phyloP scores from a whole-genome alignment of 2,797 vertebrate genomes.

The Coreius guichenoti region DNA sequence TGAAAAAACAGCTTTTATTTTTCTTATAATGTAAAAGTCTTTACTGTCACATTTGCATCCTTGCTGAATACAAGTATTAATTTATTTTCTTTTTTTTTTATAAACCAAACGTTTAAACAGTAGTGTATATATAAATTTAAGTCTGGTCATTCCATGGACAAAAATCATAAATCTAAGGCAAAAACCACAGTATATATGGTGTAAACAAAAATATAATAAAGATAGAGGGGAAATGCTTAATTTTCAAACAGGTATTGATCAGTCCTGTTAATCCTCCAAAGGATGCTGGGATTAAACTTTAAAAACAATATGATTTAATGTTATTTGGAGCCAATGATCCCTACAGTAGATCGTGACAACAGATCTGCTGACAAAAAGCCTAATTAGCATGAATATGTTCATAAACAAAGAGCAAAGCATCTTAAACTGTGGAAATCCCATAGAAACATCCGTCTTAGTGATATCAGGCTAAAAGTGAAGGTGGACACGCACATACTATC shows the following conservation, averaged over 20 bases:
- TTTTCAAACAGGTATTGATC: constrained; percentile 58
- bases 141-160: background rate
- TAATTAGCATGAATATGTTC: background rate
- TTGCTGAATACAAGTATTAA: background rate
- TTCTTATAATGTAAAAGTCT: background rate
- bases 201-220: constrained; percentile 30
- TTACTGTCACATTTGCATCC: background rate
- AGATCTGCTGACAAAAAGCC: background rate
- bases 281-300: constrained; percentile 52
- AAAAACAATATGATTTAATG: constrained; percentile 65
- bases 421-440: background rate
- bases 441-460: background rate
- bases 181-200: background rate
- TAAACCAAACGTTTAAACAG: background rate
- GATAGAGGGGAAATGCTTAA: constrained; percentile 65
- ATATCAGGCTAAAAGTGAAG: background rate
- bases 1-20: background rate
- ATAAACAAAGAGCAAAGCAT: background rate
- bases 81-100: background rate
- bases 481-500: background rate
- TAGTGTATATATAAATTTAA: background rate
- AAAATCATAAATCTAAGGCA: background rate
- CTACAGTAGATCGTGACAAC: background rate
- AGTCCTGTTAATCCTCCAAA: constrained; percentile 68
- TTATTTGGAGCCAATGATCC: constrained; percentile 58